Evolutionary conservation across 2,113 vertebrate genomes (phyloP), one percentile per base, ranked within the genome.

Genomic region (Mohoua ochrocephala): DNA sequence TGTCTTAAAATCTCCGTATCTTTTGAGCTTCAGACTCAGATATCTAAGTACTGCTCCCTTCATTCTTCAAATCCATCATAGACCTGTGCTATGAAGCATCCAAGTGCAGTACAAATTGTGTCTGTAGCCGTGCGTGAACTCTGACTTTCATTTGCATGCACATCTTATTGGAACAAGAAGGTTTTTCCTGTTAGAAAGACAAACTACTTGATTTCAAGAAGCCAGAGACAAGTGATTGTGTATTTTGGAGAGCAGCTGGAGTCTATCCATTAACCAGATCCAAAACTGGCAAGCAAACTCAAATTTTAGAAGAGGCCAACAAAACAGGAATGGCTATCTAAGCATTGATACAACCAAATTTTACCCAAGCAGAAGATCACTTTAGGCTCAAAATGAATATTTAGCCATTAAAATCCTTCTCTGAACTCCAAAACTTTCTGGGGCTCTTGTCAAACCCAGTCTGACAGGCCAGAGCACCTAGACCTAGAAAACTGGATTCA

Each of bases 21-120:
- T 95, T 93, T 95, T 75, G 74, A 94, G 77, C 56, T 93, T 87
- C 85, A 96, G 81, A 93, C 49, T 96, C 70, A 91, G 92, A 93
- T 77, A 97, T 88, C 86, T 95, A 93, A 33, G 84, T 77, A 91
- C 70, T 79, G 33, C 56, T 97, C 63, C 90, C 79, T 94, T 95
- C 89, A 60, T 84, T 95, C 93, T 90, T 92, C 68, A 84, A 57
- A 67, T 31, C 57, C 59, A 47, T 57, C 76, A 81, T 10, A 83
- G 71, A 75, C 44, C 59, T 94, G 42, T 68, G 61, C 37, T 73
- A 35, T 5, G 59, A 87, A 52, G 17, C n/a, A 53, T 91, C 63
- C 70, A 96, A 97, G 81, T 4, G 7, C 80, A 68, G 73, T 27
- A 63, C 41, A 95, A 60, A 63, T n/a, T 27, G 17, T 13, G 64